Conservation (phyloP, 2,888 invertebrate species). For the Cyclophora albipunctata region DNA sequence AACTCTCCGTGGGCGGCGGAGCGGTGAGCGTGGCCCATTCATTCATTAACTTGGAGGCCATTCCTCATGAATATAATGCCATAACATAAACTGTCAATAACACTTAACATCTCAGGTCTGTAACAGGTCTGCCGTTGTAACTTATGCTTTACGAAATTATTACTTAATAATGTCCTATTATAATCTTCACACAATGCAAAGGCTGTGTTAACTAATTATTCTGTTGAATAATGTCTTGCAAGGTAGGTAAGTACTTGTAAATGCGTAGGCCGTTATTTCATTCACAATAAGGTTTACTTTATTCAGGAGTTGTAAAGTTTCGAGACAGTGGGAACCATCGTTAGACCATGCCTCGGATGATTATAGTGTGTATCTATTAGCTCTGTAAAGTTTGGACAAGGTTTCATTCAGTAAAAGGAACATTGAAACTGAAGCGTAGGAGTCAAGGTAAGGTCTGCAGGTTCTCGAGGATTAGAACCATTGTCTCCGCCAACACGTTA, state of each 20-base stretch:
- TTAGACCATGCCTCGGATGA: background rate
- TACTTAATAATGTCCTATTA: too few relatives aligned
- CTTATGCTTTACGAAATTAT: too few relatives aligned
- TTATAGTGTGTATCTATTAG: background rate
- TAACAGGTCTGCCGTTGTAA: background rate
- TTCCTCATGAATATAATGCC: conserved; percentile 68
- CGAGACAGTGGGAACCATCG: background rate
- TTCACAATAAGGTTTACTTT: too few relatives aligned
- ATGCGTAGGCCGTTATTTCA: too few relatives aligned
- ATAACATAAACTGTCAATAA: conserved; percentile 62
- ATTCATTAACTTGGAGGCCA: conserved; percentile 70
- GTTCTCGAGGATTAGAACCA: conserved; percentile 54
- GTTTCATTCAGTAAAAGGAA: conserved; percentile 59
- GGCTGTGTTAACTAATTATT: too few relatives aligned
- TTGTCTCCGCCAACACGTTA: conserved; percentile 69
- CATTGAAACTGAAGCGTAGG: conserved; percentile 59
- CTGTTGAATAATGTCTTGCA: too few relatives aligned
- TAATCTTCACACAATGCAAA: too few relatives aligned
- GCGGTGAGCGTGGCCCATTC: conserved; percentile 52
- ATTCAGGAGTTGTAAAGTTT: too few relatives aligned
- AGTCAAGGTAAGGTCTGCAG: conserved; percentile 73
- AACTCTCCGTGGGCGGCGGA: conserved; percentile 59
- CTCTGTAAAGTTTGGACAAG: conserved; percentile 35
- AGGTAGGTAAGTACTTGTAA: too few relatives aligned
- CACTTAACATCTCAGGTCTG: conserved; percentile 26